phyloP scores from a whole-genome alignment of 37 sponge, comb jelly and placozoan species.

The Ianthella basta region DNA sequence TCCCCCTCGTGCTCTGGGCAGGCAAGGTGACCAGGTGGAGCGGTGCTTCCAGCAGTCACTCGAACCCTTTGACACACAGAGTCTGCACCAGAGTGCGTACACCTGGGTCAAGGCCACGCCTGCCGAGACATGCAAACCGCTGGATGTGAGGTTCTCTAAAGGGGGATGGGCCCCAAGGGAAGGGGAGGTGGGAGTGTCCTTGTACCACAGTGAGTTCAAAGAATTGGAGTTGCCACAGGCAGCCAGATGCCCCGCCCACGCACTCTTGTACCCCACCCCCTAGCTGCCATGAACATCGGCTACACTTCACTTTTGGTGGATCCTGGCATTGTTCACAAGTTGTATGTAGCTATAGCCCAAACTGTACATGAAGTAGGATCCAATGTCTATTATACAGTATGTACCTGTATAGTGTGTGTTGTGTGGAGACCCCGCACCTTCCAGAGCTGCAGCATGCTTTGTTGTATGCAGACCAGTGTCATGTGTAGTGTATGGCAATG shows the following conservation, averaged over 20 bases:
- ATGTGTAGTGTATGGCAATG: too few species aligned
- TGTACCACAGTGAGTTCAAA: background rate
- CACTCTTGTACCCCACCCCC: background rate
- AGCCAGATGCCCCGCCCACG: background rate
- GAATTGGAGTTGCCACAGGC: background rate
- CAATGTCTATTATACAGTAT: too few species aligned
- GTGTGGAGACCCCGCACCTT: too few species aligned
- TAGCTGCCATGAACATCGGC: background rate
- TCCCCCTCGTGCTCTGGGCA: background rate
- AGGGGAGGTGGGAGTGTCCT: background rate
- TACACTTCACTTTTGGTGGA: too few species aligned
- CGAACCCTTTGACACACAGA: background rate
- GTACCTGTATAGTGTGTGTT: too few species aligned
- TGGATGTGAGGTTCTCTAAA: slow-evolving; percentile 9
- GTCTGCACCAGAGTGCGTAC: background rate
- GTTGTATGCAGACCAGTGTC: too few species aligned
- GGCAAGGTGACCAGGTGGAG: background rate
- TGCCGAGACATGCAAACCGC: background rate
- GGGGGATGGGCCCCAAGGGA: background rate
- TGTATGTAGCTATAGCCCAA: too few species aligned
- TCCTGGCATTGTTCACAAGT: too few species aligned
- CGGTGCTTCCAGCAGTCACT: background rate
- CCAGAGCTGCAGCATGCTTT: too few species aligned
- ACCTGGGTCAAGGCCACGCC: background rate
- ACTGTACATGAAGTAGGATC: too few species aligned